phyloP scores from a whole-genome alignment of 2,113 vertebrate species.

The Xiphias gladius region DNA sequence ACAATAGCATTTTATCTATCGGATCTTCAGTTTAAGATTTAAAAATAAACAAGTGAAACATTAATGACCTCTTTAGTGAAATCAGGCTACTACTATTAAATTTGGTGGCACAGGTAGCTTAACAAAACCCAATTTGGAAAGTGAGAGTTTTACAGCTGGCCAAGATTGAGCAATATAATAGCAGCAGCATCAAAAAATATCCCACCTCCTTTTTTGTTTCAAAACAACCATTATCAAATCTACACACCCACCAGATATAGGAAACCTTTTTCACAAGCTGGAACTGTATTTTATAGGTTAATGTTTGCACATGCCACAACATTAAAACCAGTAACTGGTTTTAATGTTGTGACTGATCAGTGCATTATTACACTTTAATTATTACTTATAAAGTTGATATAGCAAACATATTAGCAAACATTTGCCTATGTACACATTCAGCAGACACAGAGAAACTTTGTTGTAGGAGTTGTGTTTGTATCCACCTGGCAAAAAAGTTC shows the following conservation, averaged over 20 bases:
- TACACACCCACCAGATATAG: not conserved
- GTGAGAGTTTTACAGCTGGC: conserved; percentile 15
- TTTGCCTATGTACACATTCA: too few species aligned
- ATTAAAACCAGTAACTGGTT: too few species aligned
- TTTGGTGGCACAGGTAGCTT: conserved; percentile 1
- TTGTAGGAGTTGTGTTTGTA: too few species aligned
- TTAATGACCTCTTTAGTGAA: conserved; percentile 52
- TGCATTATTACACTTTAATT: too few species aligned
- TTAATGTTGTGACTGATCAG: too few species aligned
- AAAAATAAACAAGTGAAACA: not conserved
- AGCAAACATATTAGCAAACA: too few species aligned
- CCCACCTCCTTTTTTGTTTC: not conserved
- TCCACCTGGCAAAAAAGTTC: too few species aligned
- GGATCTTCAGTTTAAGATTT: conserved; percentile 3
- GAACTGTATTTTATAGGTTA: not conserved
- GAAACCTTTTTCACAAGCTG: not conserved
- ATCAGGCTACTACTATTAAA: conserved; percentile 15
- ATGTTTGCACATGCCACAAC: conserved; percentile 18
- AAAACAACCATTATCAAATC: not conserved
- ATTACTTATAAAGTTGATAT: too few species aligned
- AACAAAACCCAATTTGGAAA: not conserved
- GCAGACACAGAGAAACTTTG: too few species aligned
- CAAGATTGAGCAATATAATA: not conserved
- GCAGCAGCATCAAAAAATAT: not conserved
- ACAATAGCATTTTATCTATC: conserved; percentile 17